Base-by-base conservation (phyloP, 2,888 invertebrate species). In the Alloscopus bannaensis region DNA sequence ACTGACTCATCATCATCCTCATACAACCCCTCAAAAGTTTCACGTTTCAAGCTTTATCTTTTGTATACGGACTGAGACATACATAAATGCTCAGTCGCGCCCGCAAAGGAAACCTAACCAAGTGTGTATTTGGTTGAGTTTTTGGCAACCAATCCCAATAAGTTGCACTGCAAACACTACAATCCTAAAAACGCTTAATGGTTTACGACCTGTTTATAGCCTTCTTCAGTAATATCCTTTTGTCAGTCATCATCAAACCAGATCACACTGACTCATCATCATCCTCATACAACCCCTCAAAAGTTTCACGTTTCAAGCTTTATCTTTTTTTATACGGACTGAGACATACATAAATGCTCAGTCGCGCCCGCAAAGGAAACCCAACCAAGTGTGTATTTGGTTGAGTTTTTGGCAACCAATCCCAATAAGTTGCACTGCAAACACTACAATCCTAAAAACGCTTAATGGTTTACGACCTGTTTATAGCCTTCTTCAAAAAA, bases 401-500 rank as follows among this genome's bases (percentile, higher is more conserved):
- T 71, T 50, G 50, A 60, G 50, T 72, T 73, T 59, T 65, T 73
- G 73, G 73, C 72, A 72, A 55, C 24, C 55, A 24, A 31, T n/a
- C 52, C 3, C 52, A 52, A 52, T 4, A 24, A 20, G 24, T 24
- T 52, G 22, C 22, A 47, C 47, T 47, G n/a, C 18, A 47, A n/a
- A 65, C 31, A 65, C 20, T 65, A 73, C 36, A 55, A 45, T 73
- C 59, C 36, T n/a, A n/a, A n/a, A 73, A 73, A 65, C 47, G 31
- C 55, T 73, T 65, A 73, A 73, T 73, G 47, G 42, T 73, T 73
- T 73, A 73, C 55, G 73, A 65, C 57, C 65, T 73, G 73, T 73
- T 73, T 73, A 73, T 59, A 42, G 65, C 65, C 45, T 55, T 55
- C 57, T 59, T 65, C 55, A 24, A 31, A 50, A 71, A 70, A 18